Base-by-base conservation (phyloP, 2,888 invertebrate species). In the Tachina fera region DNA sequence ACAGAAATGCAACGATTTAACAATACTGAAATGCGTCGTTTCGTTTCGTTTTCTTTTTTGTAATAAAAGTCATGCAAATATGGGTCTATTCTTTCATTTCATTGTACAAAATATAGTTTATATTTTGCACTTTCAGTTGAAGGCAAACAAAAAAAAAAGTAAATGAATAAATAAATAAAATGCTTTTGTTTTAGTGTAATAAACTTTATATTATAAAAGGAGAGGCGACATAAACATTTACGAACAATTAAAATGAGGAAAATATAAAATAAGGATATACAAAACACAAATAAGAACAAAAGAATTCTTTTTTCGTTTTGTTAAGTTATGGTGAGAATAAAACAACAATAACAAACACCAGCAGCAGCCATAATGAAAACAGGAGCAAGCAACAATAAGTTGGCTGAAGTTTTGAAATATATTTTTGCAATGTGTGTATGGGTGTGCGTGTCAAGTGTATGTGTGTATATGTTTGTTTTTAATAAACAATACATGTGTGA, bases 151-250 rank as follows among this genome's bases (percentile, higher is more conserved):
- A 71, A 65, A 58, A 45, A 58, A 41, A 14, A 51, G 10, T 22
- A n/a, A 41, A 61, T 19, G 43, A 9, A 31, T 56, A 68, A 61
- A 31, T 31, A 31, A 31, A 31, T 31, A 39, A 49, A 71, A 56
- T 79, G 4, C 79, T 65, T 72, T 79, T 72, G 71, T 81, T 70
- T 61, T 70, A 81, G 68, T 75, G 74, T 61, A 31, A 75, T 81
- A 68, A 68, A 61, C 75, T 75, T 45, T 70, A 19, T 81, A 61
- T 74, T 58, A 39, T n/a, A 74, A n/a, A n/a, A 68, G 49, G 4
- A 71, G 71, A 71, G 82, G 76, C 82, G 82, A 82, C 76, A 82
- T 63, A 82, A 82, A 82, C 76, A 71, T 71, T 76, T 70, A 71
- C 10, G 43, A 71, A 82, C 76, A 82, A 82, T 71, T 82, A 65